Percentiles rank a stretch among this genome's conserved stretches.
phyloP scores from a whole-genome alignment of 2,797 vertebrate species.

The Miichthys miiuy region DNA sequence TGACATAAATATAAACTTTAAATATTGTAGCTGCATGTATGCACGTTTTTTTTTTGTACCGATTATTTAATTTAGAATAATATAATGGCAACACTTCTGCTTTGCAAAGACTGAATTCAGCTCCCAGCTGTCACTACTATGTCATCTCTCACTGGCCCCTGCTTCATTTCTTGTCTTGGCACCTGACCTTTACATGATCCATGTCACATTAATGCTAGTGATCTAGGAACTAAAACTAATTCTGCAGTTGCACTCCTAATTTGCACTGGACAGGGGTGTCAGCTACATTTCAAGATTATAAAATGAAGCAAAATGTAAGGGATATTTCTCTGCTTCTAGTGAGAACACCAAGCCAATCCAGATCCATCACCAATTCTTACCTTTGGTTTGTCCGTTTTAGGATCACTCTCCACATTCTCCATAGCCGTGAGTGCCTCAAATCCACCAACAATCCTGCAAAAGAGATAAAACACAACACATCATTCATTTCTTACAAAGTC shows the following conservation, averaged over 20 bases:
- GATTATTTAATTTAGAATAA: neutral
- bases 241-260: neutral
- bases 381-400: conserved; percentile 96
- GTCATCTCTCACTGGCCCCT: neutral
- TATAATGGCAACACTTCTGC: neutral
- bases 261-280: neutral
- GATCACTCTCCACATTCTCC: conserved; percentile 96
- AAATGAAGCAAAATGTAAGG: neutral
- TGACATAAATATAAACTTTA: neutral
- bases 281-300: neutral
- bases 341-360: too few relatives aligned
- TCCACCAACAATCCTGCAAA: conserved; percentile 94
- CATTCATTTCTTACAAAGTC: neutral
- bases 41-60: neutral
- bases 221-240: conserved; percentile 9
- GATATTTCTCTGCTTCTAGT: neutral
- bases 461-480: neutral
- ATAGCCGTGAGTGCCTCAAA: conserved; percentile 96
- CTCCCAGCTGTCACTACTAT: neutral
- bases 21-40: neutral
- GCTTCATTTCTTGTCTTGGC: neutral
- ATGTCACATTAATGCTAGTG: neutral
- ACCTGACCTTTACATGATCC: conserved; percentile 30
- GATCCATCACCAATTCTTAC: conserved; percentile 72
- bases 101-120: neutral